Conservation (phyloP, 2,797 vertebrate species). For the Argyrosomus regius region DNA sequence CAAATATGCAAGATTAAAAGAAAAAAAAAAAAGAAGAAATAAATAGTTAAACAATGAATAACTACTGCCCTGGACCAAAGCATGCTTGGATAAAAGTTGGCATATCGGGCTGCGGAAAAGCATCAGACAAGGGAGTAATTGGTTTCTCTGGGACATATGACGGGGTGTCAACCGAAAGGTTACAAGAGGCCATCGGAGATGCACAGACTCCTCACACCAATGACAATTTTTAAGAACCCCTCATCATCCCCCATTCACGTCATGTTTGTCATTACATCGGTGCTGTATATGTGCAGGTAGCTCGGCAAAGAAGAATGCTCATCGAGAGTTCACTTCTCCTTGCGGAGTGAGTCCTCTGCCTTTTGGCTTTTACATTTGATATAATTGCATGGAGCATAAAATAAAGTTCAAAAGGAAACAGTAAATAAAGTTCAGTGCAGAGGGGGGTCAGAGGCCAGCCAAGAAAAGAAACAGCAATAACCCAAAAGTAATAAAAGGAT, state of each 20-base stretch:
- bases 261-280: slow-evolving; percentile 60
- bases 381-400: slow-evolving; percentile 42
- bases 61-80: slow-evolving; percentile 57
- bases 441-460: slow-evolving; percentile 40
- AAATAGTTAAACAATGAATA: slow-evolving; percentile 67
- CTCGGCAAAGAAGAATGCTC: slow-evolving; percentile 16
- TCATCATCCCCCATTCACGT: slow-evolving; percentile 70
- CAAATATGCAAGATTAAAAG: slow-evolving; percentile 50
- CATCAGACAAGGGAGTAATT: slow-evolving; percentile 82
- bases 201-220: slow-evolving; percentile 46
- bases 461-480: slow-evolving; percentile 66
- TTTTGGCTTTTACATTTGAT: slow-evolving; percentile 35
- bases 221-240: slow-evolving; percentile 65
- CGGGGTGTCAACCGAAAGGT: slow-evolving; percentile 74
- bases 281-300: slow-evolving; percentile 23
- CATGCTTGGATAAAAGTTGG: slow-evolving; percentile 75
- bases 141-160: slow-evolving; percentile 83
- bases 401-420: slow-evolving; percentile 56
- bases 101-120: slow-evolving; percentile 68
- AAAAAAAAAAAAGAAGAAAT: slow-evolving; percentile 31
- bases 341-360: background rate
- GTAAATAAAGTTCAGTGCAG: slow-evolving; percentile 33
- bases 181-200: slow-evolving; percentile 63
- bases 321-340: slow-evolving; percentile 32
- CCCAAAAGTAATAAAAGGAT: slow-evolving; percentile 69